These are phyloP conservation scores for Caenorhabditis sinica DNA, from an alignment of 2,888 invertebrate genomes.

Conservation along the genomic window DNA sequence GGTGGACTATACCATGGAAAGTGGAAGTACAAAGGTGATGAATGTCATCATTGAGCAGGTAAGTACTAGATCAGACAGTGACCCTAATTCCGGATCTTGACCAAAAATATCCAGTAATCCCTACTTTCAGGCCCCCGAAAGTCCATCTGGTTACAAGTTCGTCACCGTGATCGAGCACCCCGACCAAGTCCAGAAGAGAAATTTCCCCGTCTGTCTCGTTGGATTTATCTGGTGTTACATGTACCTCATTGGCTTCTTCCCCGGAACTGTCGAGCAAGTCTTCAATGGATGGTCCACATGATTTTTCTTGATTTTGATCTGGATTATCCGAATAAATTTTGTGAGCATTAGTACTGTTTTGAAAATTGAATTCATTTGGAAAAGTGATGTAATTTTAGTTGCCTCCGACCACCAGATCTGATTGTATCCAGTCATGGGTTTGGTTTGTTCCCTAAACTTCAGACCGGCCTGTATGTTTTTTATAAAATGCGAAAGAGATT, in stretches of 20 bases:
- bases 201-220: conserved; percentile 11
- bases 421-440: too few species aligned
- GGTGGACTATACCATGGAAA: not conserved
- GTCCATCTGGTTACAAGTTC: conserved; percentile 17
- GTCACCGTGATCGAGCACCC: not conserved
- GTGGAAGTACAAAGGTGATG: not conserved
- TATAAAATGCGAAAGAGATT: too few species aligned
- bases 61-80: not conserved
- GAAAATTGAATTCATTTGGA: too few species aligned
- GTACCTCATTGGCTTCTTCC: conserved; percentile 10
- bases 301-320: too few species aligned
- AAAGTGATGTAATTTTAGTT: too few species aligned
- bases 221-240: conserved; percentile 26
- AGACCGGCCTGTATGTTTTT: too few species aligned
- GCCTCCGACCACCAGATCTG: too few species aligned
- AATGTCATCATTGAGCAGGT: not conserved
- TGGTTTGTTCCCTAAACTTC: too few species aligned
- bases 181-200: not conserved
- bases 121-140: not conserved
- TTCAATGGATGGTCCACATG: too few species aligned
- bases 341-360: too few species aligned
- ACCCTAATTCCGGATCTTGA: too few species aligned
- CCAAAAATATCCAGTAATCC: not conserved
- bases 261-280: not conserved
- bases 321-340: too few species aligned